Base-by-base conservation (phyloP, 2,113 vertebrate species). In the Struthio camelus region DNA sequence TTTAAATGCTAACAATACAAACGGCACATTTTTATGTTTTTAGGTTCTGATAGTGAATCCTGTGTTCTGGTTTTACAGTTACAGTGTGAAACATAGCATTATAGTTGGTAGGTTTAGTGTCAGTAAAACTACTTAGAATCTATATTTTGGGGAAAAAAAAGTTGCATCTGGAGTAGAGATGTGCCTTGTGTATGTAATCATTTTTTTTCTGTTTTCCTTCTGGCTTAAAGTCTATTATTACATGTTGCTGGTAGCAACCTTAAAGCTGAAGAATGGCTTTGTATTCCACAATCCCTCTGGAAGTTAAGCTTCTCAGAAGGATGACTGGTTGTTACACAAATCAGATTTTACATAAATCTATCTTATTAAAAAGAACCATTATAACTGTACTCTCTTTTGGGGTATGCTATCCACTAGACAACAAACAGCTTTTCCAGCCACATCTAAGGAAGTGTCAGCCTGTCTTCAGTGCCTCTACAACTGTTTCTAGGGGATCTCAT, bases 191-290 rank as follows among this genome's bases (percentile, higher is more conserved):
- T 80, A 56, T 46, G 10, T 69, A 90, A 76, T 54, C 1, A 50
- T 69, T 72, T 78, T 77, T 44, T 56, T 54, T 24, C 34, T 89
- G 22, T 80, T 93, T 94, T 85, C 59, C 19, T 66, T 94, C 62
- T 91, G 69, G 87, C 28, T 87, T 92, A 69, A 19, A 82, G 40
- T 82, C 78, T 94, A 80, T 94, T 94, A 85, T 95, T 95, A 58
- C 71, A 82, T 80, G 84, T 96, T 95, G 86, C 91, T 97, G 91
- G 53, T 91, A 93, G 92, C 94, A 96, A 96, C 93, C 70, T 96
- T 94, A 72, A 96, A 94, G 78, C 54, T 78, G 87, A 94, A 92
- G 91, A 94, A 94, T 87, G 86, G 66, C 75, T 95, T 91, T 94
- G 58, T 94, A 69, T 46, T 87, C 75, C 27, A 70, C 62, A 87